Base-by-base conservation (phyloP, 2,113 vertebrate species). In the Turnix velox region DNA sequence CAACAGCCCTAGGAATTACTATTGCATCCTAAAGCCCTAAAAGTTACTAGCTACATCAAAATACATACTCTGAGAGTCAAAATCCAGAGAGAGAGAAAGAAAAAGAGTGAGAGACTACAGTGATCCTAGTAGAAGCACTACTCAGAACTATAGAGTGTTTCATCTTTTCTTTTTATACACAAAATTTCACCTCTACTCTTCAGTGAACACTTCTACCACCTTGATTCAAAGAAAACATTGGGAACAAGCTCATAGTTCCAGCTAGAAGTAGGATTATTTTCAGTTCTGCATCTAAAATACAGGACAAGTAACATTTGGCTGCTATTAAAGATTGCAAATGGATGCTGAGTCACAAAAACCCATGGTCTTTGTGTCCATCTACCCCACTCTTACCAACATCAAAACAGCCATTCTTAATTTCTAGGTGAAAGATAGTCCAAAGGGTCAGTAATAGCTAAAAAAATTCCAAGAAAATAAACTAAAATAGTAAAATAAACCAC, bases 331-430 rank as follows among this genome's bases (percentile, higher is more conserved):
- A 37, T 61, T 77, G 40, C 18, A 77, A 30, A 3, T 37, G 42
- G 18, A 80, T 17, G 30, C 0, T 40, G 17, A 20, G 28, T 49
- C 12, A 73, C 43, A 73, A 66, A 77, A 73, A 12, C 9, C 39
- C 0, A 0, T 35, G 25, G 7, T 37, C 71, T 67, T 86, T 35
- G 43, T 17, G 43, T 3, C 10, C 27, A 22, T 5, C 14, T 52
- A 43, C 4, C 2, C 2, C 10, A 1, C 0, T 81, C 24, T 9
- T 12, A 51, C 1, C 12, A 61, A n/a, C 10, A 49, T 10, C 25
- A 63, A 84, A 86, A 27, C 18, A 74, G 17, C 18, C 52, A 27
- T 14, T 51, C 31, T n/a, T n/a, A 42, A 54, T 7, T 52, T 73
- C 10, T 51, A 65, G 9, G 13, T 58, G 46, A 81, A 88, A 58